phyloP scores from a whole-genome alignment of 2,888 invertebrate genomes.

The Vesta saturnalis region DNA sequence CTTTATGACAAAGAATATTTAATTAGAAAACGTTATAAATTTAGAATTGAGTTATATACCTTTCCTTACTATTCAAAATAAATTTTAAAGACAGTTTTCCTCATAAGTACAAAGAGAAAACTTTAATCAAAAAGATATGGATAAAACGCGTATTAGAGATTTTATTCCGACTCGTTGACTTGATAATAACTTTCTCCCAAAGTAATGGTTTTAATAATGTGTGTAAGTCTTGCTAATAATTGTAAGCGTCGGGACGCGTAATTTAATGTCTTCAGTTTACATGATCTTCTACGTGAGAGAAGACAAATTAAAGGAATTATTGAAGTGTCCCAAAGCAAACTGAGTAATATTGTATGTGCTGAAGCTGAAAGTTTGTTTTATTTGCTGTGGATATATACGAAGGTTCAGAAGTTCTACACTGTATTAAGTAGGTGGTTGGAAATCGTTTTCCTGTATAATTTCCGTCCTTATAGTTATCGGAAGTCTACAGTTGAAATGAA shows the following conservation, averaged over 20 bases:
- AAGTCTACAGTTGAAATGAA: slow-evolving; percentile 16
- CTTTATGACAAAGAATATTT: no score
- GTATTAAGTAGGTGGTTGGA: slow-evolving; percentile 17
- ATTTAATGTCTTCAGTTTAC: slow-evolving; percentile 3
- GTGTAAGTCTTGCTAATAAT: background rate
- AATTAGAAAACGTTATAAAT: no score
- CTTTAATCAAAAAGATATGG: no score
- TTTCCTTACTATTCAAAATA: no score
- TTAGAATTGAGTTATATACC: no score
- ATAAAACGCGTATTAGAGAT: no score
- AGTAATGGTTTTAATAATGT: background rate
- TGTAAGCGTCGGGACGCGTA: slow-evolving; percentile 15
- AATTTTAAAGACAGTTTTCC: no score
- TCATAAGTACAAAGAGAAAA: no score
- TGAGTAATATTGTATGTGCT: slow-evolving; percentile 14
- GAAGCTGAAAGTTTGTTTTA: slow-evolving; percentile 18
- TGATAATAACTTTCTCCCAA: background rate
- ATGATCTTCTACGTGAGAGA: slow-evolving; percentile 16
- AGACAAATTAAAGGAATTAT: slow-evolving; percentile 28
- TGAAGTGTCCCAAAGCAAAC: slow-evolving; percentile 17
- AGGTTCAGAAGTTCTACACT: slow-evolving; percentile 19
- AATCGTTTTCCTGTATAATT: slow-evolving; percentile 28
- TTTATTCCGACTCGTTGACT: background rate
- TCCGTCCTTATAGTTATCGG: slow-evolving; percentile 22
- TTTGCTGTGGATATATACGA: slow-evolving; percentile 12